These are phyloP conservation scores for Paracentrotus lividus DNA, from an alignment of 53 echinoderm and acorn worm genomes.

Conservation along the genomic window DNA sequence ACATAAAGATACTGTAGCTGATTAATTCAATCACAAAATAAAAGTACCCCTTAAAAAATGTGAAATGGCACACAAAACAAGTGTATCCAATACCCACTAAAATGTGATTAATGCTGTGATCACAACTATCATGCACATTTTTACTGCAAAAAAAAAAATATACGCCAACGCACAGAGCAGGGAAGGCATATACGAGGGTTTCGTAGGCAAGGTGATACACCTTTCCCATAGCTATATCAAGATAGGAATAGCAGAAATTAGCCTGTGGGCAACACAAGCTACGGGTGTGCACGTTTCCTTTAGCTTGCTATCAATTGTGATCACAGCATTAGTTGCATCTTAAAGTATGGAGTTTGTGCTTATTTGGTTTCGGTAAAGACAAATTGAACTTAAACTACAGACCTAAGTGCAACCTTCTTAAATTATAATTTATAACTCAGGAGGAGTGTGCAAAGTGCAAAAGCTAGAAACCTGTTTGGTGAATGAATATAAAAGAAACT, in stretches of 20 bases:
- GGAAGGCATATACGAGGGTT: no score
- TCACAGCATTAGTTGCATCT: background rate
- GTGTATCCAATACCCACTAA: background rate
- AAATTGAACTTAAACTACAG: background rate
- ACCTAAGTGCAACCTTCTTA: background rate
- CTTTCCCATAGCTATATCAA: no score
- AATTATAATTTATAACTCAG: background rate
- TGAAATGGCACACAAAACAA: background rate
- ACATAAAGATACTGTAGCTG: background rate
- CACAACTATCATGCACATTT: no score
- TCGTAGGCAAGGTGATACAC: no score
- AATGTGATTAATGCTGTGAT: no score
- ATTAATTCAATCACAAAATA: background rate
- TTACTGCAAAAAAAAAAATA: no score
- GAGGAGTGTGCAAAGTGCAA: background rate
- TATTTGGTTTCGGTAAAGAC: background rate
- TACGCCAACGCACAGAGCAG: no score
- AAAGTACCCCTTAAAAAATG: background rate
- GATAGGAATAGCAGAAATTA: no score
- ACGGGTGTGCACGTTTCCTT: no score
- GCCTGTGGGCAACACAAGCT: no score
- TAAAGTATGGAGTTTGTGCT: background rate
- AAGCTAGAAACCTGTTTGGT: background rate
- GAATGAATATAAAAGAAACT: constrained; percentile 32
- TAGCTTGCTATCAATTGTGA: no score